Base-by-base conservation (phyloP, 2,888 invertebrate genomes). In the Plusia festucae region DNA sequence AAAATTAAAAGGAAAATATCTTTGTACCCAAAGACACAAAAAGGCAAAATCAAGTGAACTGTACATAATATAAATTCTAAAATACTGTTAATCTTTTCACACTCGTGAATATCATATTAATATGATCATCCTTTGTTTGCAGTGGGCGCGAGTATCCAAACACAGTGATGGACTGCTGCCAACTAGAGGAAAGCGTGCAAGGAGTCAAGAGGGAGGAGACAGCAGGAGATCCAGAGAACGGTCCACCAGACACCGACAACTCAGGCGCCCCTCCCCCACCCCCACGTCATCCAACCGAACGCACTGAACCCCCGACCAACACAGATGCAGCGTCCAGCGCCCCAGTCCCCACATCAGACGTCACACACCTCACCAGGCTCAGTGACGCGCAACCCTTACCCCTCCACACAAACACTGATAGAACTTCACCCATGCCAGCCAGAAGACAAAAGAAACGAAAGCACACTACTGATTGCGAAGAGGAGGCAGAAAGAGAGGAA, bases 141-240 rank as follows among this genome's bases (percentile, higher is more conserved):
- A 98, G 98, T 92, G 97, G 97, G 32, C 96, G 97, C 60, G 99
- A 99, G 92, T 98, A 98, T 85, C 97, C 97, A 82, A 98, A 98
- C 88, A 96, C 98, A 60, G 97, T 99, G 55, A 97, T 99, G 97
- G 99, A 99, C 92, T 98, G 98, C 92, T 98, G 98, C 90, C 99
- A 99, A 93, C 92, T 98, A 87, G 98, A 98, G 90, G 98, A 98
- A 83, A 97, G 97, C 81, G 96, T 97, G 34, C 96, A 96, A 86
- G 96, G 97, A 75, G 98, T 98, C 27, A 98, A 98, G 88, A 95
- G 98, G 72, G 98, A 98, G 94, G 98, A 98, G 87, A 95, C 97
- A 0, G 95, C 96, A 0, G 97, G 97, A 75, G 98, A 98, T 88
- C 98, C 98, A 51, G 98, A 98, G 87, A 98, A 98, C 82, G 98